A percentile compares a stretch with the other conserved stretches of the same genome.
Conservation (phyloP, 2,113 vertebrate species). For the Labrus mixtus region DNA sequence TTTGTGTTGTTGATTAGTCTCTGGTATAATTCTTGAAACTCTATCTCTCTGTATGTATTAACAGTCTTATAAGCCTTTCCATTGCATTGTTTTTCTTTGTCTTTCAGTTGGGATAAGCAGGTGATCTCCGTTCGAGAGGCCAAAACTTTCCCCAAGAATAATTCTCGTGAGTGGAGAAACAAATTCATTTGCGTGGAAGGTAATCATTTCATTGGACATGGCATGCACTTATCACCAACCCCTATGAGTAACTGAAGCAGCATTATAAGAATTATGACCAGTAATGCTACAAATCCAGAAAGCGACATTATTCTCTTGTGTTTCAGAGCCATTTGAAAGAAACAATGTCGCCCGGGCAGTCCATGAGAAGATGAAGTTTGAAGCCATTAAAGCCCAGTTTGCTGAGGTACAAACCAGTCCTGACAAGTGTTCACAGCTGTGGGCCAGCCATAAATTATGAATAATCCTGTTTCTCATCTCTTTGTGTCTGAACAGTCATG, state of each 20-base stretch:
- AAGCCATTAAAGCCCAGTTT: constrained; percentile 89
- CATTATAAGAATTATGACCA: background rate
- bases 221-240: background rate
- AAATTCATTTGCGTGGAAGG: constrained; percentile 98
- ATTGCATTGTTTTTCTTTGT: constrained; percentile 12
- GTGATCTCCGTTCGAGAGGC: constrained; percentile 95
- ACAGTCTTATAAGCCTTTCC: background rate
- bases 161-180: constrained; percentile 90
- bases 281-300: background rate
- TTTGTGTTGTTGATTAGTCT: background rate
- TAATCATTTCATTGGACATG: constrained; percentile 65
- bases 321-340: constrained; percentile 95
- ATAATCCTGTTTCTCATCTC: constrained; percentile 28
- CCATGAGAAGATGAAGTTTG: constrained; percentile 92
- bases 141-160: constrained; percentile 87
- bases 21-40: background rate
- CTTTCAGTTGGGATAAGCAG: constrained; percentile 88
- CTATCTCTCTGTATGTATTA: constrained; percentile 4
- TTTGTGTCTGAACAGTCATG: constrained; percentile 85
- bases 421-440: background rate
- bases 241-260: background rate
- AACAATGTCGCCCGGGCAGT: constrained; percentile 97
- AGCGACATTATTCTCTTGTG: constrained; percentile 37
- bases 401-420: constrained; percentile 83
- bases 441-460: constrained; percentile 14